phyloP scores from a whole-genome alignment of 2,113 vertebrate species.

The Megatriorchis doriae region DNA sequence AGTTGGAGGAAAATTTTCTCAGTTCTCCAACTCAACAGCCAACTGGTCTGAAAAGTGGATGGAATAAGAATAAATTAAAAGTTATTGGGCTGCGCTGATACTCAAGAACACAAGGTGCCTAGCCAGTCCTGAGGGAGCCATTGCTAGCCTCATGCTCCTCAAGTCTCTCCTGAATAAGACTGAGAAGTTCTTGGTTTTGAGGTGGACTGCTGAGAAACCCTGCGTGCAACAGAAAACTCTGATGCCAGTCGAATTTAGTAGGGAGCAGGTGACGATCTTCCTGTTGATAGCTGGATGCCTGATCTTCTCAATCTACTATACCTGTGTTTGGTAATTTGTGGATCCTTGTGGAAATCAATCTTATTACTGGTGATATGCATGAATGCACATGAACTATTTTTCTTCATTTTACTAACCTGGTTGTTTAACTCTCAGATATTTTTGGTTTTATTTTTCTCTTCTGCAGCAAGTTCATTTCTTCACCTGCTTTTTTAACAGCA shows the following conservation, averaged over 20 bases:
- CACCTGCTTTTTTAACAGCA: not conserved
- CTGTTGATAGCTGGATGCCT: not conserved
- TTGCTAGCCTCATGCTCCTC: not conserved
- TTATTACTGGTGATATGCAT: not conserved
- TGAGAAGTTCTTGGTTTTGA: not conserved
- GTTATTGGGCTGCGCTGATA: not conserved
- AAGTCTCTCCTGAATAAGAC: not conserved
- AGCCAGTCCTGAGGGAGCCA: not conserved
- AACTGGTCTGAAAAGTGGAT: not conserved
- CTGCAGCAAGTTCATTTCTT: not conserved
- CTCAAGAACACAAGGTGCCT: not conserved
- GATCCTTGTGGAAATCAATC: not conserved
- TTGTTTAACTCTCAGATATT: not conserved
- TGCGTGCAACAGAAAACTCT: not conserved
- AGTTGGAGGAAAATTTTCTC: not conserved
- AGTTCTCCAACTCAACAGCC: not conserved
- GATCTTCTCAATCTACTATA: not conserved
- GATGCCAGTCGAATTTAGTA: not conserved
- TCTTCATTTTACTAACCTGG: not conserved
- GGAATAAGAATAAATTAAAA: not conserved
- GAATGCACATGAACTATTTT: not conserved
- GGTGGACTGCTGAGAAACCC: not conserved
- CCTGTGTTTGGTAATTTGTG: not conserved
- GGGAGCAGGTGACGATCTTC: not conserved
- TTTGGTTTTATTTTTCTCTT: not conserved